Evolutionary conservation across 2,888 invertebrate species (phyloP).

Genomic region (Baccha elongata): DNA sequence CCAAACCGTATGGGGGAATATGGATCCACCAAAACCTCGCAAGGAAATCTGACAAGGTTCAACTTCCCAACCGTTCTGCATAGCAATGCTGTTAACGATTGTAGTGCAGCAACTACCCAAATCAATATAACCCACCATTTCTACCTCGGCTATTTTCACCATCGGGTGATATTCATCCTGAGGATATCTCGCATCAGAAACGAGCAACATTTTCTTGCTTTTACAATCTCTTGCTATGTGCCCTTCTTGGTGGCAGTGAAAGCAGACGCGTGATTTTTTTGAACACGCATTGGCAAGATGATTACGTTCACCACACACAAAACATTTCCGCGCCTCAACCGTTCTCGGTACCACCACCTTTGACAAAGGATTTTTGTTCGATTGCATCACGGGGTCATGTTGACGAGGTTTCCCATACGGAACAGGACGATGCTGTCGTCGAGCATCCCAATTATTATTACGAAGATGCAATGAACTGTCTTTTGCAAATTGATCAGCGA

Average conservation of each 20-base stretch:
- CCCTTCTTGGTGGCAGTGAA: neutral
- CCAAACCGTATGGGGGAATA: neutral
- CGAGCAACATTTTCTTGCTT: neutral
- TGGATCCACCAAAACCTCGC: neutral
- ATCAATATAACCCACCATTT: conserved; percentile 1
- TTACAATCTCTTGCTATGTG: neutral
- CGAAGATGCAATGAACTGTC: neutral
- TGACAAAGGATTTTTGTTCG: neutral
- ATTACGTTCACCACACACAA: neutral
- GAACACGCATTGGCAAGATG: neutral
- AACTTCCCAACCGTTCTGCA: neutral
- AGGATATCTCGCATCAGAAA: neutral
- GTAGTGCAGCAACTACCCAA: conserved; percentile 3
- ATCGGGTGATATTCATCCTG: neutral
- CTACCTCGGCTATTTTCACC: neutral
- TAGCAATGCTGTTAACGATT: neutral
- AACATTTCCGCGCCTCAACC: neutral
- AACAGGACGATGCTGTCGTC: neutral
- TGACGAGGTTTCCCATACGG: neutral
- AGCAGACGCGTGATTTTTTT: conserved; percentile 4
- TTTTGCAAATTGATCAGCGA: neutral
- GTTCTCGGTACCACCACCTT: too few relatives aligned
- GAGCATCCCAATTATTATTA: neutral
- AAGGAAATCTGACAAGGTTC: neutral
- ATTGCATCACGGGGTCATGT: too few relatives aligned